Evolutionary conservation across 2,797 vertebrate species (phyloP).

Genomic region (Pipistrellus pygmaeus): DNA sequence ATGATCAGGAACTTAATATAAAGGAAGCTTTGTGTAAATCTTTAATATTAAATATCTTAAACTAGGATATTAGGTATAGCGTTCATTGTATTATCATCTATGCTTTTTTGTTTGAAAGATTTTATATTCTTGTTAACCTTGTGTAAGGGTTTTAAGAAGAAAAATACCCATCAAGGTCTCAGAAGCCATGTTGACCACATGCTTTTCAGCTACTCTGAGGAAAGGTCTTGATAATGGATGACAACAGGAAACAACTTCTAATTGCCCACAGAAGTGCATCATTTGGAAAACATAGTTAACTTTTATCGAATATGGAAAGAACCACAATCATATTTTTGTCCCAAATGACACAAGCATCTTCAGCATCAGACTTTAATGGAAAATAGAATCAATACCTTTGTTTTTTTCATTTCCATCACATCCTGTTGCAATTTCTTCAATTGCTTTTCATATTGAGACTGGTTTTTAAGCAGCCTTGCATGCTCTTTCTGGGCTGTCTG

Average conservation of each 20-base stretch:
- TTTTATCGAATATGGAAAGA: constrained; percentile 35
- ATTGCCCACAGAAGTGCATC: background rate
- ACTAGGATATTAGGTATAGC: background rate
- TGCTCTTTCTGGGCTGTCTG: constrained; percentile 98
- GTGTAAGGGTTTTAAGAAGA: background rate
- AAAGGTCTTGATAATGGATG: background rate
- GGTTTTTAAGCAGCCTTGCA: constrained; percentile 96
- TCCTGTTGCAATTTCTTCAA: constrained; percentile 97
- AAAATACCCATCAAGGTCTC: background rate
- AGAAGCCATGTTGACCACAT: background rate
- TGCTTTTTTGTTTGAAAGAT: background rate
- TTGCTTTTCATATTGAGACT: constrained; percentile 98
- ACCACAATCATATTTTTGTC: background rate
- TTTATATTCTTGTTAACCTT: background rate
- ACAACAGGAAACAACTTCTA: background rate
- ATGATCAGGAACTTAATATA: constrained; percentile 56
- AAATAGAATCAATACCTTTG: constrained; percentile 90
- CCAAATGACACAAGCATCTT: background rate
- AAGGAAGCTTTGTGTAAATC: background rate
- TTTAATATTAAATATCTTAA: background rate
- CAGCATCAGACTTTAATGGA: background rate
- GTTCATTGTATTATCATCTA: background rate
- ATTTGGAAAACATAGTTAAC: background rate
- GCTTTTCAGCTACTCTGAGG: constrained; percentile 35
- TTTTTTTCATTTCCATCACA: constrained; percentile 99